Evolutionary conservation across 64 coral and sea anemone species (phyloP).

Genomic region (Stichodactyla mertensii): DNA sequence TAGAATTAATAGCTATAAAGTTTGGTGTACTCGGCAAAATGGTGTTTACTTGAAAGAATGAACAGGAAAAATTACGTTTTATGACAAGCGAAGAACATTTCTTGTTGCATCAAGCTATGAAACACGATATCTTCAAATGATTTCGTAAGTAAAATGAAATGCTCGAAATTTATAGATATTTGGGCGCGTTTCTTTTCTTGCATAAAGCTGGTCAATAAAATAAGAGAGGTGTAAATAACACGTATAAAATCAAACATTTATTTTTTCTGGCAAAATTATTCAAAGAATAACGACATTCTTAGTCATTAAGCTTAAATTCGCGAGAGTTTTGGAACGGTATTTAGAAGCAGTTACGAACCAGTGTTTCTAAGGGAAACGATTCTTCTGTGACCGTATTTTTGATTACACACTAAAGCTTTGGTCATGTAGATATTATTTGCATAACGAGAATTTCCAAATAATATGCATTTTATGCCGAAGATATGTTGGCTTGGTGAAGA

Average conservation of each 20-base stretch:
- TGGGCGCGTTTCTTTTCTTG: background rate
- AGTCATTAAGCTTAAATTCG: background rate
- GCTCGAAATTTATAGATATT: background rate
- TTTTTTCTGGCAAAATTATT: background rate
- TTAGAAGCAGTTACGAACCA: background rate
- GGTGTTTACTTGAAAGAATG: background rate
- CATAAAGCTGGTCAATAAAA: background rate
- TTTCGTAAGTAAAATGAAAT: background rate
- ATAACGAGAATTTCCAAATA: constrained; percentile 5
- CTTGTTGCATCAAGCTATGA: background rate
- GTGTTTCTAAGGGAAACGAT: background rate
- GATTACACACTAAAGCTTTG: background rate
- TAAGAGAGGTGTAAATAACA: background rate
- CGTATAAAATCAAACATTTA: background rate
- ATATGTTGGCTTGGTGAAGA: background rate
- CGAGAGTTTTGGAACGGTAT: background rate
- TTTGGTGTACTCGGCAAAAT: background rate
- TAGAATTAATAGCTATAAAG: no score
- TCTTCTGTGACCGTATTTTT: background rate
- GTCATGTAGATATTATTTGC: background rate
- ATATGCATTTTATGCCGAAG: background rate
- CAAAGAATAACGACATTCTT: background rate
- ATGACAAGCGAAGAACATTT: background rate
- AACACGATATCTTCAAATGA: background rate
- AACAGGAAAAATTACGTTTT: background rate